phyloP scores from a whole-genome alignment of 1,140 invertebrate species.

The Drosophila bocki region DNA sequence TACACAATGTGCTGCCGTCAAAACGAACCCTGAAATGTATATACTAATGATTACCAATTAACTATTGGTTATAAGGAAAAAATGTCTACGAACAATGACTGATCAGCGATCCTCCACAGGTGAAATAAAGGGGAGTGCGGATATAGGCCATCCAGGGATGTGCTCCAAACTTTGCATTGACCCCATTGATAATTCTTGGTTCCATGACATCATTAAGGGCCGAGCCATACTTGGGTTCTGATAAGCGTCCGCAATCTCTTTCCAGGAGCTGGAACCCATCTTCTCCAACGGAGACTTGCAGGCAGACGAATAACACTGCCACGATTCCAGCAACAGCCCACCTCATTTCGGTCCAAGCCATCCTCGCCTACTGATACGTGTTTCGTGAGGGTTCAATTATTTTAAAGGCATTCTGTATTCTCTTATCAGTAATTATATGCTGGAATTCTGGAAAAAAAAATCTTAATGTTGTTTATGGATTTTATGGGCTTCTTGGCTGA shows the following conservation, averaged over 20 bases:
- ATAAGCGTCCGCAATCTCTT: neutral
- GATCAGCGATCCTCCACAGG: conserved; percentile 4
- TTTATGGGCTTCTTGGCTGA: neutral
- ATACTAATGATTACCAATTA: neutral
- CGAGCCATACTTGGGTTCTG: too few species aligned
- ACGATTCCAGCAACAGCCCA: neutral
- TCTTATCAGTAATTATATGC: neutral
- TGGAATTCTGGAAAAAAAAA: neutral
- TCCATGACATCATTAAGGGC: rapidly evolving
- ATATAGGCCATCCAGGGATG: conserved; percentile 21
- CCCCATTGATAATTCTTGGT: neutral
- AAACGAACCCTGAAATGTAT: conserved; percentile 13
- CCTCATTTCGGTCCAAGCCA: neutral
- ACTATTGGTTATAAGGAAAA: too few species aligned
- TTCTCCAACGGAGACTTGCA: neutral
- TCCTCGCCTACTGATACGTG: neutral
- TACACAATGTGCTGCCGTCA: conserved; percentile 22
- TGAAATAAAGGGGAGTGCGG: neutral
- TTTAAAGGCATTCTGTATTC: neutral
- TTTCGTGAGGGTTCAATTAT: neutral
- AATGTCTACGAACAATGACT: conserved; percentile 1
- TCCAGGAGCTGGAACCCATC: neutral
- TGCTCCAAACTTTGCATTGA: neutral
- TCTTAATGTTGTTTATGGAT: neutral
- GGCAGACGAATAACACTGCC: neutral